These are phyloP conservation scores for Sylvicapra grimmia DNA, from an alignment of 2,113 vertebrate genomes.

Conservation along the genomic window DNA sequence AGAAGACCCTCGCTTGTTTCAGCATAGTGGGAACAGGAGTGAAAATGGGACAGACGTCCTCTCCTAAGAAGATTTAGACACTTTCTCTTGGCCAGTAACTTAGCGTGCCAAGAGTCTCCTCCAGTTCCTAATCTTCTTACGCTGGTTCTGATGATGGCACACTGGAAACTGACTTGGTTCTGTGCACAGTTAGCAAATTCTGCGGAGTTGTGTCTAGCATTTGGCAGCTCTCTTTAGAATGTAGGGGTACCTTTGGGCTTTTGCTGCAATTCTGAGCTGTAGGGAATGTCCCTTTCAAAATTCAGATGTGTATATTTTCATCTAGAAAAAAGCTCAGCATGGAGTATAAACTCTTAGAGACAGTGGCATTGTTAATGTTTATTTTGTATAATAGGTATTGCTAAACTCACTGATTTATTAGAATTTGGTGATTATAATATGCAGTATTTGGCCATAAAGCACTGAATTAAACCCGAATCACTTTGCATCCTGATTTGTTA, in stretches of 20 bases:
- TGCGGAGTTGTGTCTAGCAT: background rate
- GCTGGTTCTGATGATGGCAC: background rate
- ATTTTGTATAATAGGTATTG: background rate
- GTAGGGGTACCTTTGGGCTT: background rate
- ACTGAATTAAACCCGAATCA: background rate
- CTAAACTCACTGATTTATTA: background rate
- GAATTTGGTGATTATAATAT: background rate
- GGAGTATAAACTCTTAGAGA: background rate
- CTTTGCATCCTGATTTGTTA: background rate
- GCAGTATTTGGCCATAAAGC: background rate
- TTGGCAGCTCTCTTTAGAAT: background rate
- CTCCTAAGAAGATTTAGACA: background rate
- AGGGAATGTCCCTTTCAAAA: background rate
- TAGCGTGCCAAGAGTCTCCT: background rate
- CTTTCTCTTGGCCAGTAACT: background rate
- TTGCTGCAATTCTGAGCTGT: background rate
- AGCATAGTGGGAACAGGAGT: background rate
- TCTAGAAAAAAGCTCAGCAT: background rate
- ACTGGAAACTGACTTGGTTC: background rate
- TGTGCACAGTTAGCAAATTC: background rate
- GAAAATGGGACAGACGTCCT: background rate
- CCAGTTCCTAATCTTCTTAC: background rate
- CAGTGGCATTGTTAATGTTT: background rate
- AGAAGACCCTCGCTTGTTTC: background rate
- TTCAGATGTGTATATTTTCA: background rate